phyloP scores from a whole-genome alignment of 2,113 vertebrate genomes.

The Noturus placidus region DNA sequence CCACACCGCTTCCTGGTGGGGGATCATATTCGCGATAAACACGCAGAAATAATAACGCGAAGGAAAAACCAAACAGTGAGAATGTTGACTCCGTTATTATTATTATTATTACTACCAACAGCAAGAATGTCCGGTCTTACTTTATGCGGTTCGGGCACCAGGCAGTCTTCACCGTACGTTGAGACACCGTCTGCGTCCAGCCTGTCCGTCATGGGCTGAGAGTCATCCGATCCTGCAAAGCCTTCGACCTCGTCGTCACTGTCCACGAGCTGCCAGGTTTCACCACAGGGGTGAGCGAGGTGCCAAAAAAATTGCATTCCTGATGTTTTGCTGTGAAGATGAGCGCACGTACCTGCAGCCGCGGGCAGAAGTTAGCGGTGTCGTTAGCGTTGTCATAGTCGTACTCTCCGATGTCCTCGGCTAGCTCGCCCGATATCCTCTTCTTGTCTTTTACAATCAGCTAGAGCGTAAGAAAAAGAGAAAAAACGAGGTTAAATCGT shows the following conservation, averaged over 20 bases:
- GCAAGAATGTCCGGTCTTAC: conserved; percentile 60
- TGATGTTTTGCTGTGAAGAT: background rate
- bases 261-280: conserved; percentile 70
- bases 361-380: conserved; percentile 89
- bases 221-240: conserved; percentile 61
- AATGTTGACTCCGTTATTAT: background rate
- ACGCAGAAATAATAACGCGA: background rate
- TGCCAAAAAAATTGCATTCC: background rate
- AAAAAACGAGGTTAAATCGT: background rate
- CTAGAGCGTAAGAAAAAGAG: conserved; percentile 60
- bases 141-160: conserved; percentile 87
- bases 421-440: conserved; percentile 62
- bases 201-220: conserved; percentile 57
- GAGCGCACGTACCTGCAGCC: conserved; percentile 72
- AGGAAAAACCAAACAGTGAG: background rate
- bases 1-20: background rate
- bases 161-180: conserved; percentile 76
- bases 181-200: conserved; percentile 62
- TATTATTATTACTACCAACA: background rate
- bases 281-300: background rate
- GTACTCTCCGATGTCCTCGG: conserved; percentile 82
- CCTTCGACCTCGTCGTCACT: conserved; percentile 79
- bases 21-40: background rate
- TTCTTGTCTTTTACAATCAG: conserved; percentile 60
- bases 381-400: conserved; percentile 91